These are phyloP conservation scores for Entelurus aequoreus DNA, from an alignment of 2,113 vertebrate species.

Conservation along the genomic window DNA sequence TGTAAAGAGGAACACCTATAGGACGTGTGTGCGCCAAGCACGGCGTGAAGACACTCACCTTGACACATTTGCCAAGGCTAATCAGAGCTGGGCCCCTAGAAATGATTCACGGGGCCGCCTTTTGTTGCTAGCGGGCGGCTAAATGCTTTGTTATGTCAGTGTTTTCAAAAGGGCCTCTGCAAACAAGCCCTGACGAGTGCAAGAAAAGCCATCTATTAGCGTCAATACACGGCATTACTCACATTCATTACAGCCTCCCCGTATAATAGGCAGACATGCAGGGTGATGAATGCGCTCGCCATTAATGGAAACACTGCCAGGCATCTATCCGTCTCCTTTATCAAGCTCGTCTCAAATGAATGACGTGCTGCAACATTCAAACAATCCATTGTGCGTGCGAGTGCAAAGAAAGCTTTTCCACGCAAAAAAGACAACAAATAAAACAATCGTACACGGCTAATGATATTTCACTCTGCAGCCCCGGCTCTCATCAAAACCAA, in stretches of 20 bases:
- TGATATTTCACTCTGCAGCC: constrained; percentile 45
- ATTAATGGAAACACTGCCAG: constrained; percentile 73
- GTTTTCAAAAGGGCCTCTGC: constrained; percentile 62
- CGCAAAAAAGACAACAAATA: constrained; percentile 35
- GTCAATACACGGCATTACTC: constrained; percentile 66
- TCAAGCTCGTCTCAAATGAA: constrained; percentile 71
- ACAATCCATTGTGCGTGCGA: constrained; percentile 63
- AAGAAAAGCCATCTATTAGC: constrained; percentile 72
- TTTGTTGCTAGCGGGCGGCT: constrained; percentile 55
- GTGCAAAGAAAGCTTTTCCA: constrained; percentile 33
- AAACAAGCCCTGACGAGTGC: constrained; percentile 69
- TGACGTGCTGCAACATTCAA: constrained; percentile 69
- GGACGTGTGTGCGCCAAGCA: constrained; percentile 61
- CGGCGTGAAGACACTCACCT: constrained; percentile 43
- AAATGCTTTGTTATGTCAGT: constrained; percentile 64
- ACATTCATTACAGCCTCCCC: constrained; percentile 65
- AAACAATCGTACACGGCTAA: constrained; percentile 42
- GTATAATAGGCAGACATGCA: constrained; percentile 65
- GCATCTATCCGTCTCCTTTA: constrained; percentile 74
- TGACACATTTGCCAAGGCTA: constrained; percentile 35
- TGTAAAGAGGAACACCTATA: constrained; percentile 58
- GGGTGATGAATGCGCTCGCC: constrained; percentile 72
- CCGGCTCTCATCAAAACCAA: constrained; percentile 38
- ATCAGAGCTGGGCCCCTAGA: constrained; percentile 47
- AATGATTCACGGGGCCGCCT: constrained; percentile 54